Evolutionary conservation across 2,888 invertebrate genomes (phyloP).

Genomic region (Caprella mutica): DNA sequence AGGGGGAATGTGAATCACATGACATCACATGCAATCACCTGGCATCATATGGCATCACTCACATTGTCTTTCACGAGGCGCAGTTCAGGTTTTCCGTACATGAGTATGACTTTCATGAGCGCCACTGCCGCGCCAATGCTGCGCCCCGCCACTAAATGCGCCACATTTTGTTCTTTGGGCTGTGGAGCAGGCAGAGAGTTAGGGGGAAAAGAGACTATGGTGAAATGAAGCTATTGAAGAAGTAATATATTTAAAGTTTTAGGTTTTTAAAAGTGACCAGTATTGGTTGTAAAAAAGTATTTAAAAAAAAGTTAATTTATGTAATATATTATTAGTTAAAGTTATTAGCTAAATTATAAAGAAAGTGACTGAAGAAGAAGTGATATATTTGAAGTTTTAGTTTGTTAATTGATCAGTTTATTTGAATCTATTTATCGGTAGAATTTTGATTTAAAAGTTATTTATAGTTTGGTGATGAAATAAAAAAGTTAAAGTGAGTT

Average conservation of each 20-base stretch:
- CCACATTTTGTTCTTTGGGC: slow-evolving; percentile 85
- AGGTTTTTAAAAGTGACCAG: no score
- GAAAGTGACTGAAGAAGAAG: no score
- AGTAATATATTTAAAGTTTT: background rate
- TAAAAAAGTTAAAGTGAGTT: background rate
- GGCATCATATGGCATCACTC: slow-evolving; percentile 47
- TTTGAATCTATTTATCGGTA: no score
- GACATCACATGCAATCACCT: no score
- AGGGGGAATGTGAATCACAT: no score
- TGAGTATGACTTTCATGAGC: slow-evolving; percentile 74
- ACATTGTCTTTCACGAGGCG: slow-evolving; percentile 78
- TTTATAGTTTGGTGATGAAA: background rate
- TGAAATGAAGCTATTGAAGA: background rate
- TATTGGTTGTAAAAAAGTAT: no score
- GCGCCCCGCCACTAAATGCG: slow-evolving; percentile 87
- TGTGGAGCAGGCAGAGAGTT: slow-evolving; percentile 42
- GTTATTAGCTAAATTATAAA: no score
- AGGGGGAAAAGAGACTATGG: background rate
- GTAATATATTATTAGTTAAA: no score
- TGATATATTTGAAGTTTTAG: no score
- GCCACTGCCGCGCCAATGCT: slow-evolving; percentile 85
- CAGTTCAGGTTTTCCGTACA: slow-evolving; percentile 80
- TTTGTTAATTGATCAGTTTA: no score
- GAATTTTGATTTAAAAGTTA: background rate
- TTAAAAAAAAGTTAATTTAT: no score